Base-by-base conservation (phyloP, 2,113 vertebrate genomes). In the Hipposideros armiger region DNA sequence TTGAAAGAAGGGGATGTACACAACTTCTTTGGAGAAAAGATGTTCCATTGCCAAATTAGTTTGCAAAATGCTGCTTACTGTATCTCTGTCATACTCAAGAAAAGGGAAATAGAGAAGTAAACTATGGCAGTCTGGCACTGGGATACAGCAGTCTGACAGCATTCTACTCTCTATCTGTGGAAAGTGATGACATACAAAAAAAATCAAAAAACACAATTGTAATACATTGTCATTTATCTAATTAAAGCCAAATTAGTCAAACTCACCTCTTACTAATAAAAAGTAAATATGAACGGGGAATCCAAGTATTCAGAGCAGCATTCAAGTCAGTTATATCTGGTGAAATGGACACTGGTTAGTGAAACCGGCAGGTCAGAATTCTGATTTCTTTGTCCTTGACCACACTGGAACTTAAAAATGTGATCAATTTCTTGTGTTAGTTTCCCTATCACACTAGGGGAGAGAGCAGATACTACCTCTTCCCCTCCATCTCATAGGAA, bases 221-320 rank as follows among this genome's bases (percentile, higher is more conserved):
- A 72, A 70, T 58, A 69, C 10, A n/a, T 36, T 56, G 47, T 20
- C 64, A 40, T 62, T 87, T 62, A 54, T 72, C 66, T 94, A 64
- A 87, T 58, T n/a, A 52, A 93, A 60, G 92, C 64, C 60, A 54
- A 91, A 62, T 26, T 62, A 86, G 77, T 42, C 22, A 40, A 87
- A 56, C 28, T 87, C 82, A 50, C n/a, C 42, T 76, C 77, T 47
- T 70, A 20, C 22, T 17, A 90, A 58, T 13, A 67, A 60, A 62
- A 60, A 92, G 28, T 66, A 11, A 72, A 28, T 42, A 69, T n/a
- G 76, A 95, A 54, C 30, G 93, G 22, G 47, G 47, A 9, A 22
- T 9, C 4, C 14, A 40, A 66, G 40, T 40, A 50, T 76, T 52
- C 52, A 24, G 54, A 82, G 64, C 40, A 26, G 11, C n/a, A 62